Percentiles rank a stretch among this genome's conserved stretches.
Evolutionary conservation across 1,140 invertebrate genomes (phyloP).

Genomic region (Drosophila rufa): DNA sequence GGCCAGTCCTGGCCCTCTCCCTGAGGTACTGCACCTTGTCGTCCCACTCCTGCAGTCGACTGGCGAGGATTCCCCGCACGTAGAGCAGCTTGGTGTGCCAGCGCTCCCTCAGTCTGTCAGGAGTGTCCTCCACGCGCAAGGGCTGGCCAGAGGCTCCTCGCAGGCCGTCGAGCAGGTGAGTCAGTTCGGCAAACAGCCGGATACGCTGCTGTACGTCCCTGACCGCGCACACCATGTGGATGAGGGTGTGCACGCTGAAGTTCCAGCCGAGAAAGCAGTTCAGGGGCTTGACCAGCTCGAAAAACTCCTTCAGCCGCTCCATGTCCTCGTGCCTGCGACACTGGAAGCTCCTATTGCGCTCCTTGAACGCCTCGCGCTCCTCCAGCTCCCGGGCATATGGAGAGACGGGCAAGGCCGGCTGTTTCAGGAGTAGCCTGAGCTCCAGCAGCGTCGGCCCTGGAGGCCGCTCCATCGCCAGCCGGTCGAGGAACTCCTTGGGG

Average conservation of each 20-base stretch:
- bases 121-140: conserved; percentile 1
- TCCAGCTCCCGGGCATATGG: conserved; percentile 55
- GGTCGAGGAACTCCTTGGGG: conserved; percentile 47
- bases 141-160: not conserved
- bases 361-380: conserved; percentile 62
- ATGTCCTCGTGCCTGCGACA: conserved; percentile 49
- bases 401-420: not conserved
- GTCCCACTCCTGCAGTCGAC: conserved; percentile 62
- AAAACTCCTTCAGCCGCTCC: conserved; percentile 44
- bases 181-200: conserved; percentile 42
- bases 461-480: conserved; percentile 13
- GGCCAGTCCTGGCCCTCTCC: not conserved
- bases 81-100: conserved; percentile 30
- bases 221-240: conserved; percentile 35
- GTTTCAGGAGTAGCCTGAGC: not conserved
- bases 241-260: conserved; percentile 52
- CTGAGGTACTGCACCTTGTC: conserved; percentile 20
- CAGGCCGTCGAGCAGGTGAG: conserved; percentile 13
- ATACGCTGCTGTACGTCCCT: conserved; percentile 20
- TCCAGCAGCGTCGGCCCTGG: not conserved
- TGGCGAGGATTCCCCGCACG: conserved; percentile 61
- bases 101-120: conserved; percentile 13
- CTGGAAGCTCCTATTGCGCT: conserved; percentile 51
- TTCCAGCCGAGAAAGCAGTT: conserved; percentile 37
- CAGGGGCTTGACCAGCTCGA: not conserved